phyloP scores from a whole-genome alignment of 2,797 vertebrate species.

The Sebastes hubbsi region DNA sequence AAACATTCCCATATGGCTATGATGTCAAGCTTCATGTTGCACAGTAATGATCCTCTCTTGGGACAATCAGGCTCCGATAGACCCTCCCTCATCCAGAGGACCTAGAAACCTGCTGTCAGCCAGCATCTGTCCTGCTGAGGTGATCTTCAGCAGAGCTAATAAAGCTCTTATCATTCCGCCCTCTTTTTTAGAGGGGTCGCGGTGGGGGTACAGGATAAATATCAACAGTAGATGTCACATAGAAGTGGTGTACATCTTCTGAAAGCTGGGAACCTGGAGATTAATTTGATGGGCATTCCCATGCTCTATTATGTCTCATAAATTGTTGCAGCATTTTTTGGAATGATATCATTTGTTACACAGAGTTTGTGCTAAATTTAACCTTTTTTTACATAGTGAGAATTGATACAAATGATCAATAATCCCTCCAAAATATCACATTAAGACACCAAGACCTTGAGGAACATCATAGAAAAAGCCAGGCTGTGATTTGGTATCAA shows the following conservation, averaged over 20 bases:
- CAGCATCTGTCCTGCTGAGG: neutral
- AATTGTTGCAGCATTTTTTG: too few species aligned
- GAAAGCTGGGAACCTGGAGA: neutral
- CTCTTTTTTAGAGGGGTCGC: neutral
- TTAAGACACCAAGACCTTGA: neutral
- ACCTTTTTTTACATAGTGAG: neutral
- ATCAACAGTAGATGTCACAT: neutral
- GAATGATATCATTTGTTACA: too few species aligned
- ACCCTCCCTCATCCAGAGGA: conserved; percentile 13
- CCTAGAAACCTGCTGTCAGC: conserved; percentile 12
- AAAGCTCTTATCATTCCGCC: neutral
- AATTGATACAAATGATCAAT: neutral
- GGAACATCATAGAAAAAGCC: neutral
- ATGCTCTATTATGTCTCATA: too few species aligned
- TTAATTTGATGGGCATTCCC: neutral
- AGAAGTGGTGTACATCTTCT: neutral
- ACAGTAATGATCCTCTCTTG: conserved; percentile 22
- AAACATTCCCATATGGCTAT: conserved; percentile 62
- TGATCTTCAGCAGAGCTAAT: neutral
- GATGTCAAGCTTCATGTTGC: conserved; percentile 44
- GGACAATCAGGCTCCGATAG: neutral
- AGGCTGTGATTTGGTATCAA: neutral
- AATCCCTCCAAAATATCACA: neutral
- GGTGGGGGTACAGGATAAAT: too few species aligned
- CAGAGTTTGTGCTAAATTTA: too few species aligned